These are phyloP conservation scores for Puma concolor DNA, from an alignment of 2,113 vertebrate genomes.

Conservation along the genomic window DNA sequence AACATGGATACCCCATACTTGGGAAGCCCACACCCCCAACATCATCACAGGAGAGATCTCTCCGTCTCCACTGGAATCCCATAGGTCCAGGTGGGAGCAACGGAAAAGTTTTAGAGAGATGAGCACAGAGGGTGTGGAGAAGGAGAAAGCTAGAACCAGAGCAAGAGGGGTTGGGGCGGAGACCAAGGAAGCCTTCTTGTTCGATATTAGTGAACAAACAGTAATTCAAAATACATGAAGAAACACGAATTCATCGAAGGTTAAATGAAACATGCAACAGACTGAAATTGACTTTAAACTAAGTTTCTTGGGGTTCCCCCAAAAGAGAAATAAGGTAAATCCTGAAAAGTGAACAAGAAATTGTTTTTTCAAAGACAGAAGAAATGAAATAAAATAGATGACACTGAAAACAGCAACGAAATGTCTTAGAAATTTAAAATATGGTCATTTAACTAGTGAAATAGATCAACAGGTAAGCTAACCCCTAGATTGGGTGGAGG, in stretches of 20 bases:
- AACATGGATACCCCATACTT: background rate
- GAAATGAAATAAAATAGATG: background rate
- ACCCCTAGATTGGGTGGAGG: background rate
- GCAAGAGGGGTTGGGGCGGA: background rate
- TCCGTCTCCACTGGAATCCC: background rate
- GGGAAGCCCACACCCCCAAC: background rate
- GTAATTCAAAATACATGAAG: background rate
- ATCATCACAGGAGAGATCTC: background rate
- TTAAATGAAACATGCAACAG: background rate
- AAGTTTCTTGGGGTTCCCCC: background rate
- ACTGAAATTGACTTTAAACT: conserved; percentile 5
- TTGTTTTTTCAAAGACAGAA: background rate
- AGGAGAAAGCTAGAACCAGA: background rate
- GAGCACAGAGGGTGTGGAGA: background rate
- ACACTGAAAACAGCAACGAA: background rate
- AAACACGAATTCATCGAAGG: background rate
- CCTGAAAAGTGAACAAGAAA: background rate
- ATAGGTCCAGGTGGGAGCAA: background rate
- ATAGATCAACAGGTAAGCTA: background rate
- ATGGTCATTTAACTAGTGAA: background rate
- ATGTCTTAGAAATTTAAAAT: background rate
- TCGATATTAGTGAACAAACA: background rate
- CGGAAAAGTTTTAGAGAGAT: background rate
- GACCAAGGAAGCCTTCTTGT: background rate
- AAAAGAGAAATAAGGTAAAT: background rate